These are phyloP conservation scores for Rynchops niger DNA, from an alignment of 2,113 vertebrate species.

Conservation along the genomic window DNA sequence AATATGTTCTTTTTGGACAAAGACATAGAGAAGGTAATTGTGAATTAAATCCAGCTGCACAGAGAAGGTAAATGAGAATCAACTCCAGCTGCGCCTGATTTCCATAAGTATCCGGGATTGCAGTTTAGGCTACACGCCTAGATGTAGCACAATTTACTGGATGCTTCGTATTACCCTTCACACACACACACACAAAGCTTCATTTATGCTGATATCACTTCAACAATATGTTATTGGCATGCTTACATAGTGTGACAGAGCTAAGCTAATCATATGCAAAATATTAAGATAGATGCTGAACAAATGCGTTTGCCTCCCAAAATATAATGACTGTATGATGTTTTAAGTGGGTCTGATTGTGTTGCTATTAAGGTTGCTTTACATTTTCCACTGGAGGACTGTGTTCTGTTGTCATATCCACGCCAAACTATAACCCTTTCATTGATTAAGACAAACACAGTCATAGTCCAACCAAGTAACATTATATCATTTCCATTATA, in stretches of 20 bases:
- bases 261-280: constrained; percentile 42
- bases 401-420: not conserved
- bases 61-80: not conserved
- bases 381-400: not conserved
- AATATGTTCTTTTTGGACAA: not conserved
- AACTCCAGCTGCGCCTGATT: not conserved
- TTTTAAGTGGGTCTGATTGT: constrained; percentile 27
- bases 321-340: not conserved
- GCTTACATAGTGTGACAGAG: not conserved
- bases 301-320: constrained; percentile 26
- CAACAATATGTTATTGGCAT: constrained; percentile 5
- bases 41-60: not conserved
- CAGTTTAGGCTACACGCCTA: not conserved
- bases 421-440: not conserved
- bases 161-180: not conserved
- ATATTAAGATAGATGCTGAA: constrained; percentile 20
- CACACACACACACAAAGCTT: not conserved
- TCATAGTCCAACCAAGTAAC: not conserved
- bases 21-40: not conserved
- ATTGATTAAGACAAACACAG: not conserved
- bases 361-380: constrained; percentile 1
- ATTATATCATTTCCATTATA: not conserved
- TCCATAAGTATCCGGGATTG: not conserved
- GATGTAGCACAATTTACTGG: not conserved
- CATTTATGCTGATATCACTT: constrained; percentile 2